Evolutionary conservation across 1,140 invertebrate species (phyloP), one percentile per base, ranked within the genome.

Genomic region (Lucilia cuprina): DNA sequence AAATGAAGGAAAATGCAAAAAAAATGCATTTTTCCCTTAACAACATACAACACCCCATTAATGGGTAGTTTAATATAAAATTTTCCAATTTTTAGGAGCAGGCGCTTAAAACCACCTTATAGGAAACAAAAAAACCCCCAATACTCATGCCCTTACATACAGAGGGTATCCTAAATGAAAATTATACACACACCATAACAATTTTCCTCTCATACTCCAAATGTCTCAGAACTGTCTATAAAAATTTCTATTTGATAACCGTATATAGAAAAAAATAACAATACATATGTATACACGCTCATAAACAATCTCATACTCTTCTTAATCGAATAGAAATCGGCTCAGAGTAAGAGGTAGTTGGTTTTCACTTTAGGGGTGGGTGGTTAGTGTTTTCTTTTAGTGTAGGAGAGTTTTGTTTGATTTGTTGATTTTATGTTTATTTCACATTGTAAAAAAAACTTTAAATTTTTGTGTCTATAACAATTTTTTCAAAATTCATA

Each of bases 21-120:
- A 21, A 21, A 17, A 50, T 80, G 77, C 77, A 80, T 80, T 34
- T 75, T 30, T 80, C 47, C n/a, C 77, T 17, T 55, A 19, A 19
- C 65, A 10, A 70, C 60, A 19, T 70, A 70, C n/a, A 70, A 60
- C 50, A 55, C 50, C 50, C 50, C 50, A 55, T 55, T 55, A 70
- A 2, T 70, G 19, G 60, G 60, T 9, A 21, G 60, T 21, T 17
- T 2, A n/a, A 70, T 21, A 70, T 21, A 70, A 70, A 70, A 70
- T 80, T 80, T 78, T 78, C 21, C 77, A 80, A 80, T 80, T 50
- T 80, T 80, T 80, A 80, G 77, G 77, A 80, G 77, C 77, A 80
- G 77, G 77, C 77, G 77, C 77, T 80, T 80, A 21, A 49, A 80
- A 13, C 77, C 77, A 80, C 77, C 77, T 80, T 21, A 60, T 60